These are phyloP conservation scores for Actinia tenebrosa DNA, from an alignment of 64 coral and sea anemone species.

Conservation along the genomic window DNA sequence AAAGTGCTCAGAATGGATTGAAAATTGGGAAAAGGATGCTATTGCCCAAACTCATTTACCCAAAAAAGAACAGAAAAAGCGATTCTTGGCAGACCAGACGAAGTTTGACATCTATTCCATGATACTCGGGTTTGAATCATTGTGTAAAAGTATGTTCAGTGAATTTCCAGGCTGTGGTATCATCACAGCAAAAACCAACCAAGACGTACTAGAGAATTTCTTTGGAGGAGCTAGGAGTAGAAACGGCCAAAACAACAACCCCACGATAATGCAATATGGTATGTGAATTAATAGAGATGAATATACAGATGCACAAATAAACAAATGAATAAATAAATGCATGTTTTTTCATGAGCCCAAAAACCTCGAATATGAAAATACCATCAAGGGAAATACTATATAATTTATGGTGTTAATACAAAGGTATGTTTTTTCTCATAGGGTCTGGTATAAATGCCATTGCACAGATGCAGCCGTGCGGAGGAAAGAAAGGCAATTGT, in stretches of 20 bases:
- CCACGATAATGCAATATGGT: constrained; percentile 27
- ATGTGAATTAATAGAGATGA: background rate
- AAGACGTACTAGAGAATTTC: constrained; percentile 15
- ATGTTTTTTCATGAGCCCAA: no score
- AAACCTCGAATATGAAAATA: no score
- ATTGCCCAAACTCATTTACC: background rate
- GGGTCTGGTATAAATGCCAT: background rate
- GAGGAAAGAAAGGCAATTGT: constrained; percentile 1
- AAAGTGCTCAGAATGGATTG: constrained; percentile 35
- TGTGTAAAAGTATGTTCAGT: background rate
- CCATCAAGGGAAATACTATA: no score
- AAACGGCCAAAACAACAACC: constrained; percentile 45
- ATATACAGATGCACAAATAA: background rate
- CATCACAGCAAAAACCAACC: constrained; percentile 14
- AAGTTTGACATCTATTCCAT: constrained; percentile 29
- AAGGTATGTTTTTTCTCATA: background rate
- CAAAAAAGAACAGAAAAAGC: constrained; percentile 1
- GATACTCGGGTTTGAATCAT: constrained; percentile 25
- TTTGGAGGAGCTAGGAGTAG: background rate
- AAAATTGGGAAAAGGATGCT: constrained; percentile 14
- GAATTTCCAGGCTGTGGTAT: constrained; percentile 27
- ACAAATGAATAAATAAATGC: no score
- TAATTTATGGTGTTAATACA: no score
- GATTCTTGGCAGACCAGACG: constrained; percentile 13
- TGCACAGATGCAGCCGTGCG: background rate